A percentile compares a stretch with the other conserved stretches of the same genome.
Evolutionary conservation across 2,797 vertebrate genomes (phyloP).

Genomic region (Anisognathus igniventris): DNA sequence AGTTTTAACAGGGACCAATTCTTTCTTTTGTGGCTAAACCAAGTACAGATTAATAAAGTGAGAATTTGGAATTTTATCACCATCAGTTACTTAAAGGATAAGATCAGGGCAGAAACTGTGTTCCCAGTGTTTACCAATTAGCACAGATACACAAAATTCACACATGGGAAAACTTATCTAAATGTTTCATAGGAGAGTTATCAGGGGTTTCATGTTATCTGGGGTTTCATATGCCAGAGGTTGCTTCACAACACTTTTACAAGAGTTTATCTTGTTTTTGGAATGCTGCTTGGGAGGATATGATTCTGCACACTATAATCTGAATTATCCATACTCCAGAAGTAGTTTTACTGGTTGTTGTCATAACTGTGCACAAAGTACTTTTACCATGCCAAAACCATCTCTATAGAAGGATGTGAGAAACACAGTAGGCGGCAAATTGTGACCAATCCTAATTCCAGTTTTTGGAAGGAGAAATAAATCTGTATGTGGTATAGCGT

Average conservation of each 20-base stretch:
- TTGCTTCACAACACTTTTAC: not conserved
- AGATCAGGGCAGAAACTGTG: not conserved
- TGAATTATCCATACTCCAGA: not conserved
- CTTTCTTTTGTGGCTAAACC: not conserved
- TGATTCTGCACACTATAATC: not conserved
- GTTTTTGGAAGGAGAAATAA: not conserved
- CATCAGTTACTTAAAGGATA: not conserved
- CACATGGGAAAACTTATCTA: not conserved
- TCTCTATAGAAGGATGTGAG: not conserved
- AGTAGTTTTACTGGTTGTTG: not conserved
- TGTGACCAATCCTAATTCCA: not conserved
- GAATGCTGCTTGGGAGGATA: not conserved
- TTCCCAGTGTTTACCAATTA: not conserved
- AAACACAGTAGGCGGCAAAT: not conserved
- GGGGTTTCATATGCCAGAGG: not conserved
- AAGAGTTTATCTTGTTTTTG: not conserved
- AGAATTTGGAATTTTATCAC: not conserved
- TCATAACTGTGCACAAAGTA: not conserved
- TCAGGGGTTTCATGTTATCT: not conserved
- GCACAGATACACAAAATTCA: not conserved
- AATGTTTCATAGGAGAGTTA: not conserved
- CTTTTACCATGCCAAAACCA: not conserved
- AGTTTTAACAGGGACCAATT: not conserved
- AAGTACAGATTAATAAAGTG: not conserved
- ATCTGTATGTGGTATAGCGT: not conserved